Evolutionary conservation across 2,888 invertebrate species (phyloP).

Genomic region (Oasisia sp.): DNA sequence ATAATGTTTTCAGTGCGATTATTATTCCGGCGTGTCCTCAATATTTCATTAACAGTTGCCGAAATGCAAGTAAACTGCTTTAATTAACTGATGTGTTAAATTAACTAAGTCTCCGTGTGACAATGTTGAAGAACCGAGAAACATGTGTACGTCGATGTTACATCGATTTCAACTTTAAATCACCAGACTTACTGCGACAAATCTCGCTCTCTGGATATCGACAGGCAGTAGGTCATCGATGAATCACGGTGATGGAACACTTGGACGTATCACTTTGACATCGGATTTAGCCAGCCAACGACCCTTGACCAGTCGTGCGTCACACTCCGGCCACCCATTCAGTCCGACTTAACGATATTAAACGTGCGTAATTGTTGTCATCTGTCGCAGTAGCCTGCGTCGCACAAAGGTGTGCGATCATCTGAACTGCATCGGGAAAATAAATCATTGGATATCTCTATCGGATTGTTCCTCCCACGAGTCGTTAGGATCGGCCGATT

Average conservation of each 20-base stretch:
- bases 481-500: not conserved
- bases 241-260: not conserved
- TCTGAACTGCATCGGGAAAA: not conserved
- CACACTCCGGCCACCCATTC: not conserved
- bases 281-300: not conserved
- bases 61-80: no score
- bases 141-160: no score
- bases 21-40: no score
- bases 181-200: no score
- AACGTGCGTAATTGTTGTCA: not conserved
- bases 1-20: not conserved
- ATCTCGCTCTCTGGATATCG: no score
- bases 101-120: no score
- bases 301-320: not conserved
- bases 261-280: not conserved
- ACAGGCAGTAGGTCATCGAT: no score
- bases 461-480: not conserved
- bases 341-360: not conserved
- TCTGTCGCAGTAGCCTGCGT: not conserved
- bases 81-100: no score
- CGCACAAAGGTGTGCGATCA: not conserved
- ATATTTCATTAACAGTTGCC: no score
- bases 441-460: constrained; percentile 8
- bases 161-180: no score
- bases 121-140: no score